These are phyloP conservation scores for Thecophora atra DNA, from an alignment of 2,888 invertebrate genomes.

Conservation along the genomic window DNA sequence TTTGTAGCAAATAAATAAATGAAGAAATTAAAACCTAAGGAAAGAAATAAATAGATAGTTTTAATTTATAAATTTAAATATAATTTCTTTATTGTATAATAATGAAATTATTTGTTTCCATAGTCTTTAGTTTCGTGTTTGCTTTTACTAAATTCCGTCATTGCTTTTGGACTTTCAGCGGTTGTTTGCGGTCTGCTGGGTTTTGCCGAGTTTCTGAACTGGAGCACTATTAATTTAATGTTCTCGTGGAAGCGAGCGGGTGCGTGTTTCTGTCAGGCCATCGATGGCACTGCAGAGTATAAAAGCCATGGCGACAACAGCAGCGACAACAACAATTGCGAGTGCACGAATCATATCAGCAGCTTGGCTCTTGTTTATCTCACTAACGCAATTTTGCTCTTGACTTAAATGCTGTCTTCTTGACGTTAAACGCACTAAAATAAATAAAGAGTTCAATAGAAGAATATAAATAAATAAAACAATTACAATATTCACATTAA, in stretches of 20 bases:
- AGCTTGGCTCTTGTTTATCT: constrained; percentile 56
- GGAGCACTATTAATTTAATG: constrained; percentile 55
- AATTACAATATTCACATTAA: no score
- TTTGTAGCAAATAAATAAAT: no score
- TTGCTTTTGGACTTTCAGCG: constrained; percentile 45
- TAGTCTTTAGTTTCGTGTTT: constrained; percentile 13
- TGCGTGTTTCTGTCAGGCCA: constrained; percentile 40
- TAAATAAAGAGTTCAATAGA: background rate
- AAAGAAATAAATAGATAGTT: no score
- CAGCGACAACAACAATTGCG: constrained; percentile 34
- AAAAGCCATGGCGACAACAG: background rate
- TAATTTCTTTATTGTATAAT: background rate
- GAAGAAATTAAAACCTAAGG: no score
- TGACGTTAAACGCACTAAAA: background rate
- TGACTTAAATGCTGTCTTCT: constrained; percentile 46
- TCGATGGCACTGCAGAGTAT: background rate
- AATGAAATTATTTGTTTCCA: background rate
- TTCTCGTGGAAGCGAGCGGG: constrained; percentile 49
- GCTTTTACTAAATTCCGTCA: no score
- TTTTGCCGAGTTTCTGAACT: constrained; percentile 59
- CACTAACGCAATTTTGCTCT: constrained; percentile 55
- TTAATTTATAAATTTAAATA: constrained; percentile 18
- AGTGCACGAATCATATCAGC: constrained; percentile 51
- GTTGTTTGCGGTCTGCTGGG: constrained; percentile 58
- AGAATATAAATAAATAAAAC: background rate